Base-by-base conservation (phyloP, 1,140 invertebrate species). In the Platorchestia sp. region DNA sequence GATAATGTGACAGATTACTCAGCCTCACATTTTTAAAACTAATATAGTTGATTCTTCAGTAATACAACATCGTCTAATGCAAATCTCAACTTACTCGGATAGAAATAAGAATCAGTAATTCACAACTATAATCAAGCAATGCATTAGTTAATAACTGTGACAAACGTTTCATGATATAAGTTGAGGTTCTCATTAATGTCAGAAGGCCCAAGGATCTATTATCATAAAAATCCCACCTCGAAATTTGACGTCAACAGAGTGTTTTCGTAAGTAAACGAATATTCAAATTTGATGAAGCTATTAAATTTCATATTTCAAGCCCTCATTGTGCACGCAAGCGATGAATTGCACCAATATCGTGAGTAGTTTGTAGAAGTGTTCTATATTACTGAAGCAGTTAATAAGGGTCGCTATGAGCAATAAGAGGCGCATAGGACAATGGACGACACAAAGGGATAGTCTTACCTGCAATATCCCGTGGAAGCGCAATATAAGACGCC, bases 381-480 rank as follows among this genome's bases (percentile, higher is more conserved):
- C 43, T 93, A 93, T 93, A 93, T 93, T 93, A 93, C 91, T 19
- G 91, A 44, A 93, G 91, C 91, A 93, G 91, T 93, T 93, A 93
- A 93, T 93, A 93, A 93, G 91, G 45, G 40, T 45, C 91, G 43
- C 43, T 93, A 93, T 93, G 91, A 93, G 91, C 91, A 93, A 93
- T 93, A 93, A 93, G 91, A 93, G 91, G 43, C 44, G 40, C 91
- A 47, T 93, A 93, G 91, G 91, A 93, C 91, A 93, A 93, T 45
- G 91, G 91, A n/a, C 0, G 43, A 45, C 91, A 93, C 91, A 93
- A 93, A 93, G 91, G 91, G 91, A 93, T 93, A 47, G 91, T 93
- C 91, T 93, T 93, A 93, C 91, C 45, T 93, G 91, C 91, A 93
- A 93, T 93, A 93, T 93, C 91, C 91, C 47, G 41, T 93, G 41